Percentiles rank a stretch among this genome's conserved stretches.
Evolutionary conservation across 2,797 vertebrate genomes (phyloP).

Genomic region (Clamator glandarius): DNA sequence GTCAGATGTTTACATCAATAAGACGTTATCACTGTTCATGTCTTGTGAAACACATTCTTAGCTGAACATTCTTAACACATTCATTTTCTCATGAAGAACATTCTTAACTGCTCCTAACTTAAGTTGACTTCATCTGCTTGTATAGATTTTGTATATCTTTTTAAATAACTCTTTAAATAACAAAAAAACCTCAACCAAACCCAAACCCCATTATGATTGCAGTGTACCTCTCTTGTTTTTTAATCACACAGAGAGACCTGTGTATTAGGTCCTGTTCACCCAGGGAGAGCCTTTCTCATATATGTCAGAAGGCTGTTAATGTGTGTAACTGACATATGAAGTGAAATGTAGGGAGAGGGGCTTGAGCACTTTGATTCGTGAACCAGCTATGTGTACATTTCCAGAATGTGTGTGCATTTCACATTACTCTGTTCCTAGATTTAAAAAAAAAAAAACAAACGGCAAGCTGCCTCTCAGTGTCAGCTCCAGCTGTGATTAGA

Average conservation of each 20-base stretch:
- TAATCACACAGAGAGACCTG: background rate
- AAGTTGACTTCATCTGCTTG: background rate
- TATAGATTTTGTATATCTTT: background rate
- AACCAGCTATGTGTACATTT: background rate
- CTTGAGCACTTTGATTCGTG: background rate
- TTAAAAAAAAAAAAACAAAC: too few relatives aligned
- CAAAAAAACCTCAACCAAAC: too few relatives aligned
- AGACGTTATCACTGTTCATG: background rate
- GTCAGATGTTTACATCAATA: background rate
- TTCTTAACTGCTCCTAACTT: background rate
- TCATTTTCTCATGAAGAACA: background rate
- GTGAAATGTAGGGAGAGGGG: background rate
- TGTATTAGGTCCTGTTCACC: too few relatives aligned
- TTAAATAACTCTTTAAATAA: background rate
- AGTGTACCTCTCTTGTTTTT: background rate
- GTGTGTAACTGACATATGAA: background rate
- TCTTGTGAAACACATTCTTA: background rate
- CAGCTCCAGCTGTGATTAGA: background rate
- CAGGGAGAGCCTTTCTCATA: background rate
- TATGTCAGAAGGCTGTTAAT: background rate
- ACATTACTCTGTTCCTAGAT: background rate
- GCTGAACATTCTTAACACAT: background rate
- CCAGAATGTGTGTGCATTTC: background rate
- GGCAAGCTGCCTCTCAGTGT: background rate
- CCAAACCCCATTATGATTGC: background rate